Conservation (phyloP, 2,113 vertebrate genomes). For the Kryptolebias marmoratus region DNA sequence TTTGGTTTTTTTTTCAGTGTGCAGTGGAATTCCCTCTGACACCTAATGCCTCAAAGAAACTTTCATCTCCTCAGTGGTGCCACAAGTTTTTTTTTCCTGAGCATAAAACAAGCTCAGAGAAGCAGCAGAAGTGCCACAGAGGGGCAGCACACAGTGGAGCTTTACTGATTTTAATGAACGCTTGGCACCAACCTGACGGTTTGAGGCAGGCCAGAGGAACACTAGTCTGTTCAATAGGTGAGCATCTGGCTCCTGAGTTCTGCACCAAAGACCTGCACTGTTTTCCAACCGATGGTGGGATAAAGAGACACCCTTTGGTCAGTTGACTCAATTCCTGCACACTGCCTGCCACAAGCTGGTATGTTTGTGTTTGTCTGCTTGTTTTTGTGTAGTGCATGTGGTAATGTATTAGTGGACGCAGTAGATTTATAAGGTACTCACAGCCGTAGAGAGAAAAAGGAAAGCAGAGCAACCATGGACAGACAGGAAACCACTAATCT, state of each 20-base stretch:
- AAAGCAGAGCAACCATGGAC: background rate
- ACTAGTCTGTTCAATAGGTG: conserved; percentile 66
- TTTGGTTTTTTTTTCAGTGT: conserved; percentile 2
- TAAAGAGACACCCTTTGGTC: conserved; percentile 42
- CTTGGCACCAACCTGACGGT: conserved; percentile 63
- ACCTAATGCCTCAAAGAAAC: conserved; percentile 69
- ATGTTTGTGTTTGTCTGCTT: conserved; percentile 21
- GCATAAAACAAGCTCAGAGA: conserved; percentile 49
- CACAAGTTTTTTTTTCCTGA: conserved; percentile 55
- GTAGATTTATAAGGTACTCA: background rate
- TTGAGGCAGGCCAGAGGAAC: conserved; percentile 63
- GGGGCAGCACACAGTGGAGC: conserved; percentile 59
- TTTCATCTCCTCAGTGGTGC: conserved; percentile 66
- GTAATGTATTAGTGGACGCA: background rate
- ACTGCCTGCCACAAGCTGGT: conserved; percentile 34
- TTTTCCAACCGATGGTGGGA: conserved; percentile 48
- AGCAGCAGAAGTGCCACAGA: conserved; percentile 45
- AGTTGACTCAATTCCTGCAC: conserved; percentile 51
- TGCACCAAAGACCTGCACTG: conserved; percentile 59
- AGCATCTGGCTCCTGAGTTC: conserved; percentile 62
- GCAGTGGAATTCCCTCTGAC: conserved; percentile 72
- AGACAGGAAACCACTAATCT: background rate
- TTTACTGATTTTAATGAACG: conserved; percentile 71
- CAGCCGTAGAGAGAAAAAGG: too few species aligned
- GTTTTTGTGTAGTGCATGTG: background rate